phyloP scores from a whole-genome alignment of 2,888 invertebrate genomes.

The Caenorhabditis wallacei region DNA sequence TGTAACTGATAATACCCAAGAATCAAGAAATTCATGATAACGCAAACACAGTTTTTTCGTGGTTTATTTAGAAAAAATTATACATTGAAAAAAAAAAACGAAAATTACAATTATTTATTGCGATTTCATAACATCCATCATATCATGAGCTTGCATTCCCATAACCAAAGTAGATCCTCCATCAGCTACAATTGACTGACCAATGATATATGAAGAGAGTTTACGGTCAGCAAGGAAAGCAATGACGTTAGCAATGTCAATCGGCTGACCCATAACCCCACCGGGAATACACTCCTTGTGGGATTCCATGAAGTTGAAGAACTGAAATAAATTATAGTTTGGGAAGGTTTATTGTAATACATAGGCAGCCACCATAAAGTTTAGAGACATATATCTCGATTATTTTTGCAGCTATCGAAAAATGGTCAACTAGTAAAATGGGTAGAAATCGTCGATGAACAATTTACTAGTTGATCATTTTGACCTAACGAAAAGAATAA shows the following conservation, averaged over 20 bases:
- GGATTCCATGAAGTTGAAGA: neutral
- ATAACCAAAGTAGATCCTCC: constrained; percentile 45
- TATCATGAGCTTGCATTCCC: constrained; percentile 32
- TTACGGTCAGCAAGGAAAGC: constrained; percentile 55
- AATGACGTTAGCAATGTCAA: constrained; percentile 55
- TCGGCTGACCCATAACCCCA: constrained; percentile 31
- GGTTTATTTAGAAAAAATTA: neutral
- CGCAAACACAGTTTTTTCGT: too few species aligned
- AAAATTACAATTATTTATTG: neutral
- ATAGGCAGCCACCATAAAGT: too few species aligned
- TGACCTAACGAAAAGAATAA: too few species aligned
- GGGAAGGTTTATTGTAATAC: too few species aligned
- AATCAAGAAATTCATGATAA: too few species aligned
- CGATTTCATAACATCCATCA: constrained; percentile 12
- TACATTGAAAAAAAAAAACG: neutral
- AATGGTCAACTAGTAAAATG: too few species aligned
- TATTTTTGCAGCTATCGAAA: too few species aligned
- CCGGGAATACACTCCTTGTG: constrained; percentile 47
- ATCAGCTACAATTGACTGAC: constrained; percentile 44
- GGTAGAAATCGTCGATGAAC: too few species aligned
- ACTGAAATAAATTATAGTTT: neutral
- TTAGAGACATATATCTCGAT: neutral
- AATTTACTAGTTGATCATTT: too few species aligned
- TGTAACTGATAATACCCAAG: neutral
- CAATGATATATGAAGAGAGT: constrained; percentile 41